Base-by-base conservation (phyloP, 2,113 vertebrate species). In the Cathartes aura region DNA sequence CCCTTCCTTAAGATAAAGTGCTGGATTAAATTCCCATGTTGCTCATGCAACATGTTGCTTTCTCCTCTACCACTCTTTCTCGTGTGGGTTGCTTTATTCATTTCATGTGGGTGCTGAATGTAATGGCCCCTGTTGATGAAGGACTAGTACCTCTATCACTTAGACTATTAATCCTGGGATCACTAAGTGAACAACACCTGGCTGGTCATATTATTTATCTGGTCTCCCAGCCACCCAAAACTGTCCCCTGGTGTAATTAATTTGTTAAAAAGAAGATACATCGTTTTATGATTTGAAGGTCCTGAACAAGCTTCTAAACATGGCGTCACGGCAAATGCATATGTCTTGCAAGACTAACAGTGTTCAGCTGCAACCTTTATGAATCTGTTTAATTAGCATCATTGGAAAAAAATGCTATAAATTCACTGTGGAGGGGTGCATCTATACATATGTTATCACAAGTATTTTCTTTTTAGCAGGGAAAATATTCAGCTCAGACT, bases 401-500 rank as follows among this genome's bases (percentile, higher is more conserved):
- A 74, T 30, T 85, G 59, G 70, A 9, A 91, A 93, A 76, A 89
- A 80, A 47, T 62, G 3, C 27, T 67, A 27, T 48, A 59, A 87
- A 90, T 71, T 86, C 60, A 43, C 38, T 58, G 9, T 52, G n/a
- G 38, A 84, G 55, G 21, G 17, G 4, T 78, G 40, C 36, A 52
- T 83, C 36, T 64, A 12, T 83, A 29, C 50, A 9, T 42, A 27
- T 38, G 72, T 78, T 93, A 87, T 83, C 78, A 60, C 15, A 78
- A 93, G 34, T 53, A 78, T 64, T 93, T 97, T 75, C 63, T 74
- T 87, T 96, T 79, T 38, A 91, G 36, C 30, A 76, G 26, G 30
- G 48, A 90, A 93, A 93, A 87, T 72, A 79, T 70, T 96, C 94
- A 93, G 38, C 59, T 96, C 53, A 91, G 82, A 48, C 63, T 74